phyloP scores from a whole-genome alignment of 1,140 invertebrate genomes.

The Colletes gigas region DNA sequence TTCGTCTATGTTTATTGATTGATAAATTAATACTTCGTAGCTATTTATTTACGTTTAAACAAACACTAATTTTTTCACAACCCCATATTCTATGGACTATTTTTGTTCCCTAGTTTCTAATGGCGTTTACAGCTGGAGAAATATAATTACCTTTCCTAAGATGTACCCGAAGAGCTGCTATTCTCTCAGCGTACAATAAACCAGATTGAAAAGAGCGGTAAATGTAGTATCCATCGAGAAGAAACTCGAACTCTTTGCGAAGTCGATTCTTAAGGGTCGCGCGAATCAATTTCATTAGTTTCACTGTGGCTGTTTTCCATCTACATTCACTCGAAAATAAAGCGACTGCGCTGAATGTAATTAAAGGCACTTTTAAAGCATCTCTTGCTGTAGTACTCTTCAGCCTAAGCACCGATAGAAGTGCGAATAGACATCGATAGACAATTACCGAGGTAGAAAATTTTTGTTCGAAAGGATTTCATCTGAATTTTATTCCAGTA shows the following conservation, averaged over 20 bases:
- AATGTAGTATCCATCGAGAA: constrained; percentile 2
- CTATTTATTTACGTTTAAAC: no score
- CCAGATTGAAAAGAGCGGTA: constrained; percentile 11
- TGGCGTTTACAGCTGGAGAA: not conserved
- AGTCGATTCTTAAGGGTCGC: constrained; percentile 10
- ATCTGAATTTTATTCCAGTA: no score
- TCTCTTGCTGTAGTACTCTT: not conserved
- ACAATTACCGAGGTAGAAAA: no score
- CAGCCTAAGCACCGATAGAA: not conserved
- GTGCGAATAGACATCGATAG: not conserved
- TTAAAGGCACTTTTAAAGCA: constrained; percentile 31
- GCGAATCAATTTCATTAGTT: constrained; percentile 40
- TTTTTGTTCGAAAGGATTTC: no score
- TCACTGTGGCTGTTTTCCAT: constrained; percentile 25
- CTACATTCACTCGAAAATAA: not conserved
- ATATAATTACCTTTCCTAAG: not conserved
- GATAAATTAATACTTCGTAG: no score
- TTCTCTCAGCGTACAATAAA: not conserved
- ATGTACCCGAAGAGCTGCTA: not conserved
- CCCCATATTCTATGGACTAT: no score
- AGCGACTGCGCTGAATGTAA: not conserved
- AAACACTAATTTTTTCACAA: no score
- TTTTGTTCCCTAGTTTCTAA: not conserved
- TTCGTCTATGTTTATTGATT: no score
- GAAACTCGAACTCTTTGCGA: not conserved